Base-by-base conservation (phyloP, 2,888 invertebrate species). In the Epinotia brunnichana region DNA sequence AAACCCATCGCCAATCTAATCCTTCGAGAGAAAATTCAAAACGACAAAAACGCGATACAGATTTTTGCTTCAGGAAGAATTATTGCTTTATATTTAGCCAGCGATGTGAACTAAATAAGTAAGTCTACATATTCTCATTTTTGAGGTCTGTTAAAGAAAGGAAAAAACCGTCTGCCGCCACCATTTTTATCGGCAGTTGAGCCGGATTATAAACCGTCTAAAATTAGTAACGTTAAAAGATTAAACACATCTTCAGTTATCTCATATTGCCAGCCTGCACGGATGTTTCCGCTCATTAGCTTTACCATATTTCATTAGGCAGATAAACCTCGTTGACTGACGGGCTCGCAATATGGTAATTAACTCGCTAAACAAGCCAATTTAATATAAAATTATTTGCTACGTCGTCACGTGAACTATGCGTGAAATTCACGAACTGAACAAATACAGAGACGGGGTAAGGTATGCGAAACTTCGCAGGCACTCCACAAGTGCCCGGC, bases 401-500 rank as follows among this genome's bases (percentile, higher is more conserved):
- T 74, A 66, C 73, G 61, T 78, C 77, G 79, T 76, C 76, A 82
- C 77, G 82, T 76, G 74, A 87, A 84, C 83, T 86, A 86, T 85
- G 84, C 77, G 77, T 74, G 77, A 77, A 78, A 84, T 81, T 81
- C 72, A 77, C 74, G 73, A 70, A 83, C 82, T 82, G 78, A 82
- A 84, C 82, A 87, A 85, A 87, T 83, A 84, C 79, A 78, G 78
- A 69, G 70, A 79, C 79, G 74, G 73, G 75, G 75, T 73, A 75
- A 79, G 80, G 81, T 74, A 82, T 73, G 81, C 76, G 70, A 82
- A 87, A 87, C 78, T 86, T 87, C 60, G 17, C 70, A 71, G 78
- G 77, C 79, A 76, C 79, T 79, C 77, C 59, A 76, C 75, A 76
- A 82, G 79, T 79, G 78, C 77, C 75, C 74, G 67, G 56, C 78